phyloP scores from a whole-genome alignment of 2,888 invertebrate species.

The Metopia argyrocephala region DNA sequence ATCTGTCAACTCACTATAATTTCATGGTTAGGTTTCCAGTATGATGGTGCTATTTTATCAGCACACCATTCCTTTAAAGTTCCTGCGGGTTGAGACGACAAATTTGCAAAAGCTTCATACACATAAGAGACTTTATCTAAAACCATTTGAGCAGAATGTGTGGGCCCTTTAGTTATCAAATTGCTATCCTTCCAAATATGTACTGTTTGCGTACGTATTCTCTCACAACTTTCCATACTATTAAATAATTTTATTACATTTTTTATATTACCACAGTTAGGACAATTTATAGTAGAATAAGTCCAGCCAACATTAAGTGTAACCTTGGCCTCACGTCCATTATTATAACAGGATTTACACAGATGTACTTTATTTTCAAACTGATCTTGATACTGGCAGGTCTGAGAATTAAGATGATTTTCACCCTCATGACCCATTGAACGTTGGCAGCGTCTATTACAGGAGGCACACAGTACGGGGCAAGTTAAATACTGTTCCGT shows the following conservation, averaged over 20 bases:
- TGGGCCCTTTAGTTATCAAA: constrained; percentile 79
- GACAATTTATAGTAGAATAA: constrained; percentile 88
- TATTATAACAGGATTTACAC: constrained; percentile 82
- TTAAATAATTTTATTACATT: constrained; percentile 89
- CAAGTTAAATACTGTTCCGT: constrained; percentile 90
- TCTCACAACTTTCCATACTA: constrained; percentile 86
- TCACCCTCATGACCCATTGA: constrained; percentile 86
- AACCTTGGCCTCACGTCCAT: constrained; percentile 79
- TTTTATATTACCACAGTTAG: constrained; percentile 81
- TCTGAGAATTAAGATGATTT: constrained; percentile 80
- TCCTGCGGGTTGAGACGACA: constrained; percentile 86
- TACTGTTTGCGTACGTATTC: constrained; percentile 81
- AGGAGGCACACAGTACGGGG: constrained; percentile 84
- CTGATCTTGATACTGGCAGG: constrained; percentile 84
- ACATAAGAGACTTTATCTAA: constrained; percentile 83
- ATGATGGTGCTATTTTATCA: constrained; percentile 86
- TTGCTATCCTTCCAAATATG: constrained; percentile 85
- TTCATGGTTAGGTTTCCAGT: constrained; percentile 89
- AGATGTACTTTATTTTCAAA: constrained; percentile 85
- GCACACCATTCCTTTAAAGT: constrained; percentile 85
- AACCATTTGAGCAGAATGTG: constrained; percentile 82
- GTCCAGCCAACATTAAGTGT: constrained; percentile 80
- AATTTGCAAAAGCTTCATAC: constrained; percentile 82
- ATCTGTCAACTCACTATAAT: constrained; percentile 82
- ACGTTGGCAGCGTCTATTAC: constrained; percentile 82